Percentiles rank a stretch among this genome's conserved stretches.
Conservation (phyloP, 2,888 invertebrate species). For the Muschampia plurimacula region DNA sequence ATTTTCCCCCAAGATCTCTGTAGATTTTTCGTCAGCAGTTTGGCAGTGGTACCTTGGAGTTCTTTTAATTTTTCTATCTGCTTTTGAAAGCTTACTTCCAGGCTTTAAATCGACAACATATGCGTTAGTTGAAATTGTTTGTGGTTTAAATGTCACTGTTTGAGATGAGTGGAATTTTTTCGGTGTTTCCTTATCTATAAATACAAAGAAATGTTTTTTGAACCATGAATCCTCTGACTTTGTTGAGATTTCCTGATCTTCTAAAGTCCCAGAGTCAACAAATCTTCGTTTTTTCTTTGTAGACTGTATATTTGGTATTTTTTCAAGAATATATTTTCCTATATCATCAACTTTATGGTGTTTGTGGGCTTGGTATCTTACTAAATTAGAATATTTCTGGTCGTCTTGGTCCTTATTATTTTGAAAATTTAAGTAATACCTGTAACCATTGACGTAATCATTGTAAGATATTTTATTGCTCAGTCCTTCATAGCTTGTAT, state of each 20-base stretch:
- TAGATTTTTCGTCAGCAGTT: neutral
- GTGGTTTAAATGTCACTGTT: constrained; percentile 62
- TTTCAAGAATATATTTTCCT: constrained; percentile 73
- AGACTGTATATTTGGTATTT: constrained; percentile 62
- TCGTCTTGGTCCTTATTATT: constrained; percentile 54
- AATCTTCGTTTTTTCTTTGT: constrained; percentile 52
- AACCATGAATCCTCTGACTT: constrained; percentile 74
- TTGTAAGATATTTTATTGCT: constrained; percentile 67
- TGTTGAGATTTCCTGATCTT: constrained; percentile 68
- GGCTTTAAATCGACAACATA: neutral
- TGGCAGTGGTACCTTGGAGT: neutral
- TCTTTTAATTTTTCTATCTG: neutral
- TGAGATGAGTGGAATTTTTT: constrained; percentile 68
- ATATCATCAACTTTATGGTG: constrained; percentile 77
- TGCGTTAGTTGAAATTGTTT: constrained; percentile 22
- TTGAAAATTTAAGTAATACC: constrained; percentile 71
- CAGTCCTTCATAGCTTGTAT: constrained; percentile 57
- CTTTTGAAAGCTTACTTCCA: neutral
- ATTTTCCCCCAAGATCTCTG: neutral
- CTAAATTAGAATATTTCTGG: constrained; percentile 65
- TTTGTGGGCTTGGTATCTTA: constrained; percentile 73
- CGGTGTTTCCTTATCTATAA: constrained; percentile 61
- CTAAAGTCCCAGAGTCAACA: constrained; percentile 60
- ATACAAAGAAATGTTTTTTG: constrained; percentile 70
- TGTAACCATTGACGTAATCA: constrained; percentile 73